A percentile compares a stretch with the other conserved stretches of the same genome.
These are phyloP conservation scores for Streblospio benedicti DNA, from an alignment of 1,140 invertebrate genomes.

Conservation along the genomic window DNA sequence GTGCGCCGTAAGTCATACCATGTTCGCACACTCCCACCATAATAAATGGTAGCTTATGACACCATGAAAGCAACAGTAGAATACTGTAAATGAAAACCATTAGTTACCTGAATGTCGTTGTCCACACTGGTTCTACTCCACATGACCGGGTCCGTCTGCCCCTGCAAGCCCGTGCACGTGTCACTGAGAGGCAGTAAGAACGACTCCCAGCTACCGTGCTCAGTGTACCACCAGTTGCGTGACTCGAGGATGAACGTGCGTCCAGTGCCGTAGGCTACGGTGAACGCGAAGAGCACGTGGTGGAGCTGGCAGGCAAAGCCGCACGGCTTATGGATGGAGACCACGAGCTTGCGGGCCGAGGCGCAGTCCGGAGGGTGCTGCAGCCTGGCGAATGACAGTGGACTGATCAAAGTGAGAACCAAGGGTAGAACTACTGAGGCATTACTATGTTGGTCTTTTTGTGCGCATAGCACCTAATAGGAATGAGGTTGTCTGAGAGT, in stretches of 20 bases:
- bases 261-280: slow-evolving; percentile 89
- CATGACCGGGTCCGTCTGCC: slow-evolving; percentile 25
- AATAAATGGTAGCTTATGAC: too few relatives aligned
- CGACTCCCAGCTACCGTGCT: slow-evolving; percentile 84
- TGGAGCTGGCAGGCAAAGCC: slow-evolving; percentile 95
- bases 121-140: slow-evolving; percentile 25
- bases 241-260: slow-evolving; percentile 90
- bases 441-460: too few relatives aligned
- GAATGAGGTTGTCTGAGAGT: too few relatives aligned
- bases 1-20: too few relatives aligned
- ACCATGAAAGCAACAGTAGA: too few relatives aligned
- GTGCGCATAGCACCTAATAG: too few relatives aligned
- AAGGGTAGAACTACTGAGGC: too few relatives aligned
- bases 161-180: slow-evolving; percentile 56
- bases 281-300: slow-evolving; percentile 92
- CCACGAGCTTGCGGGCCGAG: slow-evolving; percentile 82
- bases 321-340: slow-evolving; percentile 95
- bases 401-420: too few relatives aligned
- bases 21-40: too few relatives aligned
- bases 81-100: too few relatives aligned
- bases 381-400: too few relatives aligned
- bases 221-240: slow-evolving; percentile 86
- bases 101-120: too few relatives aligned
- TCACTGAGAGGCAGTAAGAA: slow-evolving; percentile 88
- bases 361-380: slow-evolving; percentile 77